Base-by-base conservation (phyloP, 2,113 vertebrate genomes). In the Apteryx owenii region DNA sequence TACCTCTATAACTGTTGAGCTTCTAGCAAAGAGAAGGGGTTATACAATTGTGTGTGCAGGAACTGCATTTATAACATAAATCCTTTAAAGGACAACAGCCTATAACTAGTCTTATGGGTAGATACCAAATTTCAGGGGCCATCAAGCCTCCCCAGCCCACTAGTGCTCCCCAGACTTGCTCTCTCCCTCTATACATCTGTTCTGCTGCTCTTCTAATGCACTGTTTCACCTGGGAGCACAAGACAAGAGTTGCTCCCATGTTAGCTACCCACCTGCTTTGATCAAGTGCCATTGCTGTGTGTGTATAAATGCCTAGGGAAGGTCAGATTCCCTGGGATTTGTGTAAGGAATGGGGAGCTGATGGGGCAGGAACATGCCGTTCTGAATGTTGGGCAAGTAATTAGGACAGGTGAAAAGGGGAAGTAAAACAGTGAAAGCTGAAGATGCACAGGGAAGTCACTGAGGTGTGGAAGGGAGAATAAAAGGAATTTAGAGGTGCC, bases 291-390 rank as follows among this genome's bases (percentile, higher is more conserved):
- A 31, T 50, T 42, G 44, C 70, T 76, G 28, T 76, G 54, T 85
- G 36, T 95, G 10, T 81, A 1, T 78, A 69, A 89, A 31, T 46
- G 73, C 81, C 44, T 79, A 38, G 5, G 87, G 91, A 95, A 86
- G 60, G 89, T 96, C 70, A 91, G 78, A 87, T 89, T 79, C 64
- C 62, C 53, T 42, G 62, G 71, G n/a, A 31, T 77, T 94, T 66
- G 40, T 62, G 76, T 87, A 68, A 68, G 70, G 60, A 42, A 75
- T 38, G n/a, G 69, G 85, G 70, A 68, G 38, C n/a, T 26, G 71
- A 90, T 83, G 79, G 84, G 90, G 88, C 60, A 90, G 93, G 89
- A 93, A 89, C 90, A 81, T 71, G 77, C 73, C 85, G 80, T 60
- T 90, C 75, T 68, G 78, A 93, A 62, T 0, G 0, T 56, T 62